These are phyloP conservation scores for Nannoperca obscura DNA, from an alignment of 2,797 vertebrate species.

Conservation along the genomic window DNA sequence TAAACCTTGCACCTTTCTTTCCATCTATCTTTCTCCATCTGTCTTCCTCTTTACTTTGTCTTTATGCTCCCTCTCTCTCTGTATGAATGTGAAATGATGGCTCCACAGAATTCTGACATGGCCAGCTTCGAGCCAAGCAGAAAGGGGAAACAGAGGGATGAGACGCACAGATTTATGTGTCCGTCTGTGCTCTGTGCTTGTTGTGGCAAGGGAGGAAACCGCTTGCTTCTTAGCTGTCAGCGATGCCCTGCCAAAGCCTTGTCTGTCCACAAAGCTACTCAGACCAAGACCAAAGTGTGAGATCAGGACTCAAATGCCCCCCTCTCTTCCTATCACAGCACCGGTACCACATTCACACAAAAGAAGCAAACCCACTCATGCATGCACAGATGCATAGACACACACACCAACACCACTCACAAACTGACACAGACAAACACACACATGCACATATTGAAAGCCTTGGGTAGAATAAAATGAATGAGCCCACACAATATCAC, in stretches of 20 bases:
- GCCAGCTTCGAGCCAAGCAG: constrained; percentile 35
- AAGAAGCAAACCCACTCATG: constrained; percentile 21
- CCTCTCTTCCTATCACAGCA: constrained; percentile 21
- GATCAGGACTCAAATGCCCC: constrained; percentile 38
- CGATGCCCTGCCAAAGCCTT: constrained; percentile 46
- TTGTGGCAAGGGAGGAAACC: constrained; percentile 50
- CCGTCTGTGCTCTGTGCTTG: constrained; percentile 40
- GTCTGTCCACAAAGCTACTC: constrained; percentile 53
- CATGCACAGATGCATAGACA: constrained; percentile 1
- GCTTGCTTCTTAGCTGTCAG: constrained; percentile 60
- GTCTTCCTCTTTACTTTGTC: constrained; percentile 17
- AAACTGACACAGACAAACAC: neutral
- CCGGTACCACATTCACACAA: neutral
- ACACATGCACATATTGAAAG: constrained; percentile 38
- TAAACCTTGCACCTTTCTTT: constrained; percentile 43
- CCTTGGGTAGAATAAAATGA: constrained; percentile 34
- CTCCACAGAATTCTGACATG: constrained; percentile 57
- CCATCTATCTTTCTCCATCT: constrained; percentile 6
- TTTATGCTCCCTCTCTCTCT: constrained; percentile 16
- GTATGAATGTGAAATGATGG: constrained; percentile 56
- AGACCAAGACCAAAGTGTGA: constrained; percentile 37
- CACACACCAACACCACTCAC: constrained; percentile 10
- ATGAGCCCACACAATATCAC: constrained; percentile 33
- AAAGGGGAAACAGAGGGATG: constrained; percentile 51
- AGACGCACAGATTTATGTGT: constrained; percentile 49